These are phyloP conservation scores for Urophycis tenuis DNA, from an alignment of 2,797 vertebrate genomes.

Conservation along the genomic window DNA sequence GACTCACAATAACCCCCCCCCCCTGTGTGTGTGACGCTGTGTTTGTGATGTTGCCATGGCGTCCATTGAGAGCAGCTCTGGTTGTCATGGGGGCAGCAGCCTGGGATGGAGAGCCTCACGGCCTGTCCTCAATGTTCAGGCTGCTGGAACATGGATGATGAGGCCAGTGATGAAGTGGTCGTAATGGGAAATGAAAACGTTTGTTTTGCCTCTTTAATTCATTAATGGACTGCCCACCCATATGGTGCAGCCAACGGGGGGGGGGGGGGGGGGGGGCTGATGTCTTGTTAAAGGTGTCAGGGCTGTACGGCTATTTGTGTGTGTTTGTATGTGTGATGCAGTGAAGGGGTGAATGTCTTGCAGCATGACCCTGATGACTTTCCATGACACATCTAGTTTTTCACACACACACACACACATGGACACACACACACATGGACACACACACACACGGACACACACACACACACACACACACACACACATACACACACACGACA, in stretches of 20 bases:
- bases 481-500: no score
- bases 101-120: conserved; percentile 6
- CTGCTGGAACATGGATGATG: neutral
- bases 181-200: no score
- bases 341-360: neutral
- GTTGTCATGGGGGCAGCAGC: conserved; percentile 19
- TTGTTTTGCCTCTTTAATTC: no score
- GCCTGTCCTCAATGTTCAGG: neutral
- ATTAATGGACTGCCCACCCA: no score
- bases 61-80: conserved; percentile 22
- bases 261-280: no score
- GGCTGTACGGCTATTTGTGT: neutral
- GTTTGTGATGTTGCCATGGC: conserved; percentile 36
- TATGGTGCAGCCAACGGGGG: no score
- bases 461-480: conserved; percentile 1
- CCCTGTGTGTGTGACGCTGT: neutral
- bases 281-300: no score
- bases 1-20: neutral
- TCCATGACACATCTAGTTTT: neutral
- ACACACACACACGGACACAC: conserved; percentile 16
- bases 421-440: neutral
- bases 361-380: neutral
- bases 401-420: neutral
- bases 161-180: neutral
- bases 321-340: neutral